Evolutionary conservation across 2,888 invertebrate genomes (phyloP).

Genomic region (Drosophila maculinotata): DNA sequence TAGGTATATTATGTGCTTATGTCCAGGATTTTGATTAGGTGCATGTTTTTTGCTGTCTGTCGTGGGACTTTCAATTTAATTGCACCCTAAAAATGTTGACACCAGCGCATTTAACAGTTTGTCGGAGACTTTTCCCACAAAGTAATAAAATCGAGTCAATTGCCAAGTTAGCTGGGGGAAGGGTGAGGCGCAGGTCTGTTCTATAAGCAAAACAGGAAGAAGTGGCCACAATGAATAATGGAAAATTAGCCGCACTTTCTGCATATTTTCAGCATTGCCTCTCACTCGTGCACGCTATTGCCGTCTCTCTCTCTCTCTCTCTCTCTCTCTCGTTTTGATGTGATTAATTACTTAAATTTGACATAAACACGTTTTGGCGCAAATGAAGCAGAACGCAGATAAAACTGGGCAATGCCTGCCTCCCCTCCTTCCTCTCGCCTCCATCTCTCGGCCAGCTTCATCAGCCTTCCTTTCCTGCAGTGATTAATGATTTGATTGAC

Average conservation of each 20-base stretch:
- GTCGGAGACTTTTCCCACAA: slow-evolving; percentile 8
- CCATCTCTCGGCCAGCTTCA: neutral
- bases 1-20: neutral
- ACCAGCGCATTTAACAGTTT: slow-evolving; percentile 15
- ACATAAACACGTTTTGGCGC: slow-evolving; percentile 73
- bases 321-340: slow-evolving; percentile 32
- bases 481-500: slow-evolving; percentile 72
- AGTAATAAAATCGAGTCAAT: slow-evolving; percentile 42
- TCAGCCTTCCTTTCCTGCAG: slow-evolving; percentile 1
- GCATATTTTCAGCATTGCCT: slow-evolving; percentile 20
- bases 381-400: slow-evolving; percentile 72
- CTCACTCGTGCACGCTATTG: neutral
- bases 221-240: slow-evolving; percentile 49
- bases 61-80: slow-evolving; percentile 7
- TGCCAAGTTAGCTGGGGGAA: slow-evolving; percentile 12
- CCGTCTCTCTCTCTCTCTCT: too few species aligned
- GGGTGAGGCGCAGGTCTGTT: too few species aligned
- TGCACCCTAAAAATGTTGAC: slow-evolving; percentile 17
- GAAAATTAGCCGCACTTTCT: slow-evolving; percentile 43
- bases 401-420: slow-evolving; percentile 17
- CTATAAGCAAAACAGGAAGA: slow-evolving; percentile 43
- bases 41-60: neutral
- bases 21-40: too few species aligned
- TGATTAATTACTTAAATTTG: slow-evolving; percentile 70
- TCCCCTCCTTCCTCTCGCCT: neutral